phyloP scores from a whole-genome alignment of 1,140 invertebrate species.

The Pseudomyrmex cubaensis region DNA sequence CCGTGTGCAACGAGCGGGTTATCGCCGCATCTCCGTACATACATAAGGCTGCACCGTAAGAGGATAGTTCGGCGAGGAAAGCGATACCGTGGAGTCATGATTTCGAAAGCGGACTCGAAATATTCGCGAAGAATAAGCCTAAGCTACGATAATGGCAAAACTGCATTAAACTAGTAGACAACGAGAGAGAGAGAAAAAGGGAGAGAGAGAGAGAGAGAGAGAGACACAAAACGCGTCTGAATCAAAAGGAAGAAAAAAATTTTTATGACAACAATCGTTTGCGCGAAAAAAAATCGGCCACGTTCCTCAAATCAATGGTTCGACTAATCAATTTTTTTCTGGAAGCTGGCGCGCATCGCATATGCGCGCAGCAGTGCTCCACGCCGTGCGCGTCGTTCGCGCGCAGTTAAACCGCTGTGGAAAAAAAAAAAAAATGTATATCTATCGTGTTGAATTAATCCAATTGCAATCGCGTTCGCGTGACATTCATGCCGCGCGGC shows the following conservation, averaged over 20 bases:
- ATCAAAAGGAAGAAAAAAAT: not conserved
- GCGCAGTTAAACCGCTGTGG: not conserved
- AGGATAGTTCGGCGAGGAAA: slow-evolving; percentile 14
- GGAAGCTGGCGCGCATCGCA: slow-evolving; percentile 9
- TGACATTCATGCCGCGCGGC: not conserved
- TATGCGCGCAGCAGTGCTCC: slow-evolving; percentile 3
- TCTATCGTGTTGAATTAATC: slow-evolving; percentile 32
- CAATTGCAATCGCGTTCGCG: slow-evolving; percentile 44
- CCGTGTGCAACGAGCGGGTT: slow-evolving; percentile 1
- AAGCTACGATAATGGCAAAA: slow-evolving; percentile 10
- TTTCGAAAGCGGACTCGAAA: slow-evolving; percentile 10
- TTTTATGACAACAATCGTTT: slow-evolving; percentile 17
- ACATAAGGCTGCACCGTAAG: slow-evolving; percentile 42
- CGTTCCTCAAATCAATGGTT: slow-evolving; percentile 11
- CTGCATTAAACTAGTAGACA: slow-evolving; percentile 2
- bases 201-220: not conserved
- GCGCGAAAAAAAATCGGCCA: not conserved
- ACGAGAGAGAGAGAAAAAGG: not conserved
- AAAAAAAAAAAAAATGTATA: slow-evolving; percentile 18
- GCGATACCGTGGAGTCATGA: slow-evolving; percentile 9
- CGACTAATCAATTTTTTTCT: slow-evolving; percentile 28
- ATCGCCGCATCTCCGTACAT: slow-evolving; percentile 31
- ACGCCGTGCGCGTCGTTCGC: not conserved
- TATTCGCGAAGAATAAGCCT: not conserved
- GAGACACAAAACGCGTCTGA: not conserved